Conservation (phyloP, 2,797 vertebrate species). For the Geotrypetes seraphini region DNA sequence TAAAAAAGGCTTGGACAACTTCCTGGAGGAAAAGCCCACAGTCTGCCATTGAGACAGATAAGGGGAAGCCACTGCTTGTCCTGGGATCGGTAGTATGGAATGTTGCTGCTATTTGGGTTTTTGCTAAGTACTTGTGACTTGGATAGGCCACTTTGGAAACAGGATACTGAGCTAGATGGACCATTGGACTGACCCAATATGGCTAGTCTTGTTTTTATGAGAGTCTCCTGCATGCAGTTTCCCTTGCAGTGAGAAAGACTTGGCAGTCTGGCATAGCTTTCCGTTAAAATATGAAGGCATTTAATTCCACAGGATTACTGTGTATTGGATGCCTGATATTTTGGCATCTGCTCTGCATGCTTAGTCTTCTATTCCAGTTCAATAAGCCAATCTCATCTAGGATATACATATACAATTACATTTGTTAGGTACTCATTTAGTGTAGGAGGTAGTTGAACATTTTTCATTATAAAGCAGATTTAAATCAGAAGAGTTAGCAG, state of each 20-base stretch:
- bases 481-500: not conserved
- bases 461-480: slow-evolving; percentile 9
- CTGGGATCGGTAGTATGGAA: too few relatives aligned
- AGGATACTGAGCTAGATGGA: too few relatives aligned
- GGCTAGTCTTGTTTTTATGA: too few relatives aligned
- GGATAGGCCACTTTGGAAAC: too few relatives aligned
- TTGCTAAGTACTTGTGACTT: too few relatives aligned
- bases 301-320: slow-evolving; percentile 7
- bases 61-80: too few relatives aligned
- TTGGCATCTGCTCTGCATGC: not conserved
- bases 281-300: slow-evolving; percentile 15
- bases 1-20: too few relatives aligned
- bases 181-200: too few relatives aligned
- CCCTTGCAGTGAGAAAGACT: slow-evolving; percentile 14
- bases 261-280: slow-evolving; percentile 9
- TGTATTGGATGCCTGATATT: not conserved
- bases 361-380: not conserved
- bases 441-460: not conserved
- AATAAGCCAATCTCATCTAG: slow-evolving; percentile 5
- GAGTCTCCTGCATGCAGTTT: slow-evolving; percentile 6
- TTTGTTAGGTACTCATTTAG: not conserved
- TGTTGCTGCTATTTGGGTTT: too few relatives aligned
- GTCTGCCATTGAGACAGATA: too few relatives aligned
- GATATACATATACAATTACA: not conserved
- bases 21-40: too few relatives aligned